Evolutionary conservation across 2,888 invertebrate species (phyloP).

Genomic region (Yponomeuta cagnagella): DNA sequence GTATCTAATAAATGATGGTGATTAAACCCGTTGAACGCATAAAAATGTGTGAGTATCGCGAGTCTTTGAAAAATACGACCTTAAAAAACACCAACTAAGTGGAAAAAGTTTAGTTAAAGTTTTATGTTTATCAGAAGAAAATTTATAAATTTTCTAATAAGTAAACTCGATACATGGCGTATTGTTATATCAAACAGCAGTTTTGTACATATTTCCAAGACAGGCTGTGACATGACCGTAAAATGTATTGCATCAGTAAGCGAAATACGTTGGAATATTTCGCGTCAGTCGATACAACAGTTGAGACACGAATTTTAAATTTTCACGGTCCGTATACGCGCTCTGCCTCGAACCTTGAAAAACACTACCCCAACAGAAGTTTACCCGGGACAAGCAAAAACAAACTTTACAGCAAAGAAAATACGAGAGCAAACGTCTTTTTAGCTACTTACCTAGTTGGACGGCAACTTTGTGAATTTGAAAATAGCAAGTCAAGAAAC

Average conservation of each 20-base stretch:
- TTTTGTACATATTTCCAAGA: not conserved
- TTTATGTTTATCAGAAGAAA: too few species aligned
- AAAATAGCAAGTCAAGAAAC: constrained; percentile 43
- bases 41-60: too few species aligned
- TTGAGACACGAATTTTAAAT: not conserved
- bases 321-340: not conserved
- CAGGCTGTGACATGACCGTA: not conserved
- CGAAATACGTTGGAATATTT: not conserved
- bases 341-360: not conserved
- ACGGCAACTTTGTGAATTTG: constrained; percentile 41
- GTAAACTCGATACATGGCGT: too few species aligned
- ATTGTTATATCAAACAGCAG: too few species aligned
- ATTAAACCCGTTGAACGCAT: too few species aligned
- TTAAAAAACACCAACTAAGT: too few species aligned
- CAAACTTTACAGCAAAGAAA: not conserved
- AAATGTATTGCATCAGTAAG: not conserved
- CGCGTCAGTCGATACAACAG: not conserved
- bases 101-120: too few species aligned
- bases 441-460: not conserved
- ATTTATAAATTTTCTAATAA: too few species aligned
- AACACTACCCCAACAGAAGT: not conserved
- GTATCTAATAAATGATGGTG: too few species aligned
- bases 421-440: not conserved
- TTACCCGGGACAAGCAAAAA: not conserved
- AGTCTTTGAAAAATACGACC: too few species aligned